Conservation (phyloP, 2,113 vertebrate species). For the Henicopernis longicauda region DNA sequence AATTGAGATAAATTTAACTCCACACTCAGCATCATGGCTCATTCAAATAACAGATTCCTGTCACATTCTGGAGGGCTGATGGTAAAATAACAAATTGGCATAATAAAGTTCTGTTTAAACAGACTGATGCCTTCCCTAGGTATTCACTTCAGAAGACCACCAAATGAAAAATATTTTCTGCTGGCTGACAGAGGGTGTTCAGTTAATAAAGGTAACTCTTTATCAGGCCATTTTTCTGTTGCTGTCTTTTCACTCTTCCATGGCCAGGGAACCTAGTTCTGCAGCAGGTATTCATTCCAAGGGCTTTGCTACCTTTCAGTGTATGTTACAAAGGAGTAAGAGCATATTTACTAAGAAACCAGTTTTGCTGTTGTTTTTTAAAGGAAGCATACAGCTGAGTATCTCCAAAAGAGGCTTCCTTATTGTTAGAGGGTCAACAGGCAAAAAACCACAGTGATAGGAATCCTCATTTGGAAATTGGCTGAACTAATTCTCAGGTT, state of each 20-base stretch:
- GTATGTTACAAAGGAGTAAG: background rate
- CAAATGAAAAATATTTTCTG: background rate
- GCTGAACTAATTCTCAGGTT: constrained; percentile 52
- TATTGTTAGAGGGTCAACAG: background rate
- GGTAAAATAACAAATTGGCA: background rate
- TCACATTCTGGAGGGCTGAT: background rate
- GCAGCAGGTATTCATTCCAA: background rate
- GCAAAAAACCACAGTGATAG: background rate
- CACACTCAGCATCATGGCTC: background rate
- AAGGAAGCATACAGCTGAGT: background rate
- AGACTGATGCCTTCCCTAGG: background rate
- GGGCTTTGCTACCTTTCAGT: background rate
- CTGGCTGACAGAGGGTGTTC: background rate
- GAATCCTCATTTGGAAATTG: constrained; percentile 32
- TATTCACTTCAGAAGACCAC: background rate
- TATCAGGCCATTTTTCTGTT: background rate
- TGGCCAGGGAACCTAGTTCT: background rate
- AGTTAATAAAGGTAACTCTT: background rate
- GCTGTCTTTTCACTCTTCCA: background rate
- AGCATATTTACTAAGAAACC: background rate
- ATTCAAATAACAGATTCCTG: background rate
- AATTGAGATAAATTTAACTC: constrained; percentile 23
- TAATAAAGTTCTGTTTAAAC: background rate
- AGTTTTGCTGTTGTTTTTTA: background rate
- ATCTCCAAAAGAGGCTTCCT: background rate